These are phyloP conservation scores for Dinocampus coccinellae DNA, from an alignment of 2,888 invertebrate genomes.

Conservation along the genomic window DNA sequence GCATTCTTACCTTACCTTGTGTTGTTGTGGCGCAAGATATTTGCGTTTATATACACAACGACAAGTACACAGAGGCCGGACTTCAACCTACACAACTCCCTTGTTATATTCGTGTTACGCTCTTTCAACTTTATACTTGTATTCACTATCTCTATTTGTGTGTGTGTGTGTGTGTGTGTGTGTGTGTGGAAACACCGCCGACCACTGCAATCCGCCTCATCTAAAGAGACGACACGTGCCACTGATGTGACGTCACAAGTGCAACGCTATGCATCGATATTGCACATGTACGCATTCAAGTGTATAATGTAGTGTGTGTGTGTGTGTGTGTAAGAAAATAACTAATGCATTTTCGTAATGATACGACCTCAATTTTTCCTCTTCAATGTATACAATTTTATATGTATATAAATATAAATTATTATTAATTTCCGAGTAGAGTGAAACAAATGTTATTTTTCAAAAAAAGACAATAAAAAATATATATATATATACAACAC, in stretches of 20 bases:
- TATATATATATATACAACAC: no score
- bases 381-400: no score
- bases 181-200: slow-evolving; percentile 39
- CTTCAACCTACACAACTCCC: slow-evolving; percentile 12
- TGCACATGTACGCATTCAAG: neutral
- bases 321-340: no score
- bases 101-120: slow-evolving; percentile 33
- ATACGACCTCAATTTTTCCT: no score
- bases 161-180: slow-evolving; percentile 42
- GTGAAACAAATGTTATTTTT: no score
- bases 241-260: slow-evolving; percentile 60
- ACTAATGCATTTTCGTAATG: no score
- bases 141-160: no score
- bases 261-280: slow-evolving; percentile 19
- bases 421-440: no score
- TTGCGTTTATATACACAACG: slow-evolving; percentile 36
- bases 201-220: slow-evolving; percentile 45
- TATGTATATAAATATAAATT: no score
- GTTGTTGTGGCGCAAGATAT: no score
- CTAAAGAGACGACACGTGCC: slow-evolving; percentile 62
- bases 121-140: slow-evolving; percentile 47
- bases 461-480: no score
- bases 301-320: neutral
- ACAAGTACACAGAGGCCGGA: slow-evolving; percentile 17
- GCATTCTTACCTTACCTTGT: no score